Evolutionary conservation across 2,113 vertebrate species (phyloP).

Genomic region (Synchiropus splendidus): DNA sequence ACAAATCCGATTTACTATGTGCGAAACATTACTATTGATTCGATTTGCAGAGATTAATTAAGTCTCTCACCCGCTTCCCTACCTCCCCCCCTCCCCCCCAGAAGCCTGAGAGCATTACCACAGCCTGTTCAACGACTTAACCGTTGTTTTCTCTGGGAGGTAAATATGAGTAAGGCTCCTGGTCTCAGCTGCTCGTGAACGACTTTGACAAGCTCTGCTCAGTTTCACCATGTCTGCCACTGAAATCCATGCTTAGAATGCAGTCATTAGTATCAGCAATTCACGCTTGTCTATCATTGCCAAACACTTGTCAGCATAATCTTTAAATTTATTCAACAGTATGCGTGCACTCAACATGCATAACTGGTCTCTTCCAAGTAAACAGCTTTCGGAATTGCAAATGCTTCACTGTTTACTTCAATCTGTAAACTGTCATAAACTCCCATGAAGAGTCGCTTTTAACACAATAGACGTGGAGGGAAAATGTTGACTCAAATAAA

Average conservation of each 20-base stretch:
- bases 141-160: conserved; percentile 41
- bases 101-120: conserved; percentile 39
- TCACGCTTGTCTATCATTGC: conserved; percentile 29
- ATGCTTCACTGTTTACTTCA: conserved; percentile 41
- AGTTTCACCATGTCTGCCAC: conserved; percentile 25
- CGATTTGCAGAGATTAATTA: conserved; percentile 65
- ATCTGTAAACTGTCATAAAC: conserved; percentile 32
- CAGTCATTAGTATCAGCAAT: conserved; percentile 43
- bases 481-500: no score
- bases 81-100: no score
- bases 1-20: conserved; percentile 35
- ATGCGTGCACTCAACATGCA: conserved; percentile 39
- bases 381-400: conserved; percentile 47
- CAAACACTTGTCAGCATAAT: conserved; percentile 53
- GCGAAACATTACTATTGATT: conserved; percentile 54
- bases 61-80: conserved; percentile 36
- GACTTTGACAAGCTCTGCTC: conserved; percentile 42
- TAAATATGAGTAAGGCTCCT: conserved; percentile 34
- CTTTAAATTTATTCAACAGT: conserved; percentile 46
- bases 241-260: conserved; percentile 45
- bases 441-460: conserved; percentile 39
- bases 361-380: conserved; percentile 42
- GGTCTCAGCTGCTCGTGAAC: conserved; percentile 27
- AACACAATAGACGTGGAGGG: background rate
- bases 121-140: conserved; percentile 37